phyloP scores from a whole-genome alignment of 2,113 vertebrate species.

The Ceyx cyanopectus region DNA sequence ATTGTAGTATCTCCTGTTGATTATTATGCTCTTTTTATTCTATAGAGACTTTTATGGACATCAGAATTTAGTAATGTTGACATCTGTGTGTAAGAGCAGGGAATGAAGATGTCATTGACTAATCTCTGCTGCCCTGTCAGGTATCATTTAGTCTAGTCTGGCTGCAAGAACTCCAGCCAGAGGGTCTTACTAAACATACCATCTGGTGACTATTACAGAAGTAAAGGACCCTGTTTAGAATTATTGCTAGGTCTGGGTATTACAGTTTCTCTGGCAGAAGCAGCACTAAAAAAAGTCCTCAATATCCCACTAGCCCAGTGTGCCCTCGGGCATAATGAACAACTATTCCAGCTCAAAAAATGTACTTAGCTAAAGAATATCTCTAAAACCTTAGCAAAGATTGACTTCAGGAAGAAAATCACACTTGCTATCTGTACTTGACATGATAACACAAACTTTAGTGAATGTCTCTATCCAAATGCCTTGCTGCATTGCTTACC shows the following conservation, averaged over 20 bases:
- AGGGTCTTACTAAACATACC: slow-evolving; percentile 15
- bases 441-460: neutral
- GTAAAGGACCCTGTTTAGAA: neutral
- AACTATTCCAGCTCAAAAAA: slow-evolving; percentile 1
- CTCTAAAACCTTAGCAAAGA: slow-evolving; percentile 7
- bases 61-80: neutral
- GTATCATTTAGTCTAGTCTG: neutral
- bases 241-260: slow-evolving; percentile 4
- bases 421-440: slow-evolving; percentile 21
- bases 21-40: neutral
- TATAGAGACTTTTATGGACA: neutral
- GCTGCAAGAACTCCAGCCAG: neutral
- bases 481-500: neutral
- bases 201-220: neutral
- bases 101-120: neutral
- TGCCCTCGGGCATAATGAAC: neutral
- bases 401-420: slow-evolving; percentile 57
- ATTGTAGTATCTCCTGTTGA: neutral
- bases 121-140: neutral
- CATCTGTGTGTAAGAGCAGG: neutral
- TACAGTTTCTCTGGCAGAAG: neutral
- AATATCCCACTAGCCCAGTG: neutral
- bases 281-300: neutral
- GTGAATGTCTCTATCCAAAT: slow-evolving; percentile 19
- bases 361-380: slow-evolving; percentile 16